A percentile compares a stretch with the other conserved stretches of the same genome.
phyloP scores from a whole-genome alignment of 2,888 invertebrate genomes.

The Lasius platythorax region DNA sequence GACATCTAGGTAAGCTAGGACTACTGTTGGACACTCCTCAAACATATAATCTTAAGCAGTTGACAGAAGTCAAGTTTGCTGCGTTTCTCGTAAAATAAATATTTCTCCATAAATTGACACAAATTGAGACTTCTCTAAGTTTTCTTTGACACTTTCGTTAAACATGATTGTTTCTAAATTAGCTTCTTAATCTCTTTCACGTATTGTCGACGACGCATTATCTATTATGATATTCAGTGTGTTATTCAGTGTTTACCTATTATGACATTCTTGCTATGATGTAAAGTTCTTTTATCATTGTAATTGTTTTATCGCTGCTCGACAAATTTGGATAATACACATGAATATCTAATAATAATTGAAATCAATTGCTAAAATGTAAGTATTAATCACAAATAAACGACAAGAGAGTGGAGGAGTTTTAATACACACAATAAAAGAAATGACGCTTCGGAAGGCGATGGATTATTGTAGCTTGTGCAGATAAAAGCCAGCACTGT shows the following conservation, averaged over 20 bases:
- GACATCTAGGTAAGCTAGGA: conserved; percentile 56
- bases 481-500: conserved; percentile 76
- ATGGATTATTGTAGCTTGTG: conserved; percentile 73
- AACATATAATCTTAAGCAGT: conserved; percentile 45
- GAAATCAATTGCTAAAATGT: background rate
- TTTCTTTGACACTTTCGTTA: background rate
- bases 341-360: background rate
- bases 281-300: conserved; percentile 6
- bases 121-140: background rate
- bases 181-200: background rate
- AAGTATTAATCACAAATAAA: conserved; percentile 25
- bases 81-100: conserved; percentile 13
- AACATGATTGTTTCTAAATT: background rate
- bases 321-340: background rate
- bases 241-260: background rate
- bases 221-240: background rate
- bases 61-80: conserved; percentile 34
- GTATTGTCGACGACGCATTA: background rate
- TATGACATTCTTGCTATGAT: background rate
- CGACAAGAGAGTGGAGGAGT: background rate
- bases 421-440: conserved; percentile 34
- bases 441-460: conserved; percentile 50
- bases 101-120: background rate
- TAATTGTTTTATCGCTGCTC: background rate
- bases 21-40: conserved; percentile 56